Evolutionary conservation across 2,888 invertebrate species (phyloP), one percentile per base, ranked within the genome.

Genomic region (Alloplasta piceator): DNA sequence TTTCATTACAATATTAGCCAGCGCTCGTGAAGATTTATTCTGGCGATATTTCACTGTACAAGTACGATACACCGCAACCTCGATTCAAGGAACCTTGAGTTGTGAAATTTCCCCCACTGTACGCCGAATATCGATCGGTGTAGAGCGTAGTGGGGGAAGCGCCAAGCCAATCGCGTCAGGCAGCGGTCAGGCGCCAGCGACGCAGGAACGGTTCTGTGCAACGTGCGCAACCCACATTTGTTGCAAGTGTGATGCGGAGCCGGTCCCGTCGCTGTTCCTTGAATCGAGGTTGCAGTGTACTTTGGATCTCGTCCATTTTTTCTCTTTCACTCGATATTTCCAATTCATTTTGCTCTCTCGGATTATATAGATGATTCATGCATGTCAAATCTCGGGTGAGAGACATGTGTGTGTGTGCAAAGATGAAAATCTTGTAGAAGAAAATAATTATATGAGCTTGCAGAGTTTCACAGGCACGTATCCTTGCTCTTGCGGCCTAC

Each of bases 401-500:
- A 43, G 6, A 43, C 10, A 9, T 4, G 46, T 39, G 14, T 52
- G 43, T 56, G 14, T 26, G 56, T 58, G 63, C 50, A 63, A 64
- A 75, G 55, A 72, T 67, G 52, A 50, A 84, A 77, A 60, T 38
- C 58, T 50, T 38, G 63, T 61, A 46, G 79, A 78, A 82, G 85
- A 83, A 84, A 85, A 85, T 83, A 39, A 58, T 48, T 36, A 64
- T 64, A 60, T 63, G 56, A 63, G 46, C 77, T 52, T 55, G 75
- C 26, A 7, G 75, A 78, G 55, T 81, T 78, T 55, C 73, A 55
- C 64, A 61, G 66, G 48, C 76, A 83, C 78, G 76, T 83, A 81
- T 77, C 38, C 52, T 36, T 41, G 16, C 64, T 58, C 50, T 63
- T 41, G 68, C 77, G 66, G 79, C 76, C 74, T 79, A 78, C 73